Evolutionary conservation across 1,140 invertebrate genomes (phyloP).

Genomic region (roundworm (Caenorhabditis elegans)): DNA sequence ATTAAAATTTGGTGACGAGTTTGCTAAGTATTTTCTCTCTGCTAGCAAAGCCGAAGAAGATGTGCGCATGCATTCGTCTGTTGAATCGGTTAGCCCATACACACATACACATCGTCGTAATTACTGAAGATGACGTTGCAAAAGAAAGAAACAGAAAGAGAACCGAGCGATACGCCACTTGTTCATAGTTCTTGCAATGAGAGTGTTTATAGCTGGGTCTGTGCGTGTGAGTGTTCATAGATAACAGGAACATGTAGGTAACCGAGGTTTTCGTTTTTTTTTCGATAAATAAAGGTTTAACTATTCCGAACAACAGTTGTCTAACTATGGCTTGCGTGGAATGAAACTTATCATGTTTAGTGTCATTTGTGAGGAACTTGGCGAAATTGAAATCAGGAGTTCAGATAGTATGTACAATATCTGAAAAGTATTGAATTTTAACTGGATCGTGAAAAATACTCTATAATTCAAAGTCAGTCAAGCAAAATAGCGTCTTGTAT

Average conservation of each 20-base stretch:
- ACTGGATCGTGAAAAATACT: too few relatives aligned
- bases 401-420: too few relatives aligned
- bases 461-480: too few relatives aligned
- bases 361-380: too few relatives aligned
- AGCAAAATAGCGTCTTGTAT: too few relatives aligned
- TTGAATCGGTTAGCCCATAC: slow-evolving; percentile 24
- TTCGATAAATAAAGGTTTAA: too few relatives aligned
- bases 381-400: too few relatives aligned
- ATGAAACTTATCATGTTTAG: too few relatives aligned
- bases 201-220: slow-evolving; percentile 7
- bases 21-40: neutral
- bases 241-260: slow-evolving; percentile 8
- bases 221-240: neutral
- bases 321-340: too few relatives aligned
- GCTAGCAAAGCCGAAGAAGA: neutral
- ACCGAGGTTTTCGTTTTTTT: neutral
- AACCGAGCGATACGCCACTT: neutral
- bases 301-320: too few relatives aligned
- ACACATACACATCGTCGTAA: slow-evolving; percentile 18
- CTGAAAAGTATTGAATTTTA: too few relatives aligned
- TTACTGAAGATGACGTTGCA: slow-evolving; percentile 29
- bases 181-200: slow-evolving; percentile 1
- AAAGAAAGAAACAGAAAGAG: neutral
- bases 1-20: neutral
- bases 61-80: slow-evolving; percentile 20